Percentiles rank a stretch among this genome's conserved stretches.
These are phyloP conservation scores for Oegoconia quadripuncta DNA, from an alignment of 2,888 invertebrate species.

Conservation along the genomic window DNA sequence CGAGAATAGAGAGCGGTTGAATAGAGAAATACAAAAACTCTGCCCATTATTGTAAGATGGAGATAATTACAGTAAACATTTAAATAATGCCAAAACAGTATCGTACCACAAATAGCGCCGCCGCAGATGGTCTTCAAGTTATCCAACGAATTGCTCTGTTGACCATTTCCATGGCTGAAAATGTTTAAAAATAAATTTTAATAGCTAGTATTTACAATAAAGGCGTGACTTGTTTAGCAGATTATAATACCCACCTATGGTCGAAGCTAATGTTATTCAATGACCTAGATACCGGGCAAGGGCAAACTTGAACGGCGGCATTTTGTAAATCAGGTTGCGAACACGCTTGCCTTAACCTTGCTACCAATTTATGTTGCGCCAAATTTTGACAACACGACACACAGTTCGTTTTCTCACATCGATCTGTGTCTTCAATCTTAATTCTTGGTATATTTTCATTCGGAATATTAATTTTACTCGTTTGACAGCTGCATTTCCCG, in stretches of 20 bases:
- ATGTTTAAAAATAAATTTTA: not conserved
- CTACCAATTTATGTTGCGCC: conserved; percentile 54
- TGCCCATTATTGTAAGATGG: no score
- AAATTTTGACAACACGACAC: conserved; percentile 31
- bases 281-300: conserved; percentile 44
- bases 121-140: conserved; percentile 43
- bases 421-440: conserved; percentile 30
- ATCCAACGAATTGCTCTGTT: conserved; percentile 51
- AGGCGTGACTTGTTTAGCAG: no score
- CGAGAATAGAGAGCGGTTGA: no score
- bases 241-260: conserved; percentile 30
- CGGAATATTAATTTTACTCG: conserved; percentile 8
- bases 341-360: conserved; percentile 53
- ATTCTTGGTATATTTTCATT: conserved; percentile 33
- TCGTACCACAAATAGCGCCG: conserved; percentile 22
- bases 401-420: conserved; percentile 25
- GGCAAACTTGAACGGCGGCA: conserved; percentile 22
- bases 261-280: conserved; percentile 43
- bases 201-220: not conserved
- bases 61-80: no score
- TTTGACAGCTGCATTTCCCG: conserved; percentile 33
- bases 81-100: not conserved
- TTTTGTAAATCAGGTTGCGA: conserved; percentile 59
- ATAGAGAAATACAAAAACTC: no score
- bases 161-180: conserved; percentile 37